Evolutionary conservation across 2,797 vertebrate genomes (phyloP).

Genomic region (Cyprinella venusta): DNA sequence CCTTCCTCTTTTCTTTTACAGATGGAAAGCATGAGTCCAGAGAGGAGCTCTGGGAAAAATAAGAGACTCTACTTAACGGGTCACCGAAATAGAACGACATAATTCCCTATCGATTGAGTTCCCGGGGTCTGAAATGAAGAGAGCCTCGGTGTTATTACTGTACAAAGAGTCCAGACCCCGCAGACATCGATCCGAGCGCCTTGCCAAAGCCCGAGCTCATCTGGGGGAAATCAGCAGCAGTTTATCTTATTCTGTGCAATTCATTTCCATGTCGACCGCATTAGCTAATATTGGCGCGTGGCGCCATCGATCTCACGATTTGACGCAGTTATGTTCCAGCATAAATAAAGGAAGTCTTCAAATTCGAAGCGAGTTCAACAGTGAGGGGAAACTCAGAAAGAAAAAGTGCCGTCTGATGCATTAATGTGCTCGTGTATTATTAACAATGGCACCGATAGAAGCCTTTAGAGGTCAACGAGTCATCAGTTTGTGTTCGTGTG

Average conservation of each 20-base stretch:
- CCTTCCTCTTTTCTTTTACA: neutral
- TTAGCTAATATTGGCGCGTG: slow-evolving; percentile 53
- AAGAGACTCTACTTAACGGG: slow-evolving; percentile 67
- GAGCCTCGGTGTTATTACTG: slow-evolving; percentile 60
- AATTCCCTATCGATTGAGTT: slow-evolving; percentile 78
- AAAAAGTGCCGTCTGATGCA: neutral
- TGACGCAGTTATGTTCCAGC: slow-evolving; percentile 42
- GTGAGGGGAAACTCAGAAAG: neutral
- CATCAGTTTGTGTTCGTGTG: no score
- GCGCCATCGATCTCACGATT: slow-evolving; percentile 34
- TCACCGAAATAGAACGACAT: slow-evolving; percentile 75
- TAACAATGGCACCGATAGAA: neutral
- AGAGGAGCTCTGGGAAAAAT: slow-evolving; percentile 63
- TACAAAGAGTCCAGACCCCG: slow-evolving; percentile 45
- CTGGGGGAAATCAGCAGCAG: slow-evolving; percentile 33
- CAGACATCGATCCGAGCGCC: slow-evolving; percentile 50
- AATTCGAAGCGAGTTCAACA: neutral
- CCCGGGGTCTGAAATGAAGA: slow-evolving; percentile 55
- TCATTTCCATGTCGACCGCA: slow-evolving; percentile 50
- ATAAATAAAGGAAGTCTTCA: slow-evolving; percentile 2
- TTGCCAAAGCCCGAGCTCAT: slow-evolving; percentile 52
- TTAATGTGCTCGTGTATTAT: slow-evolving; percentile 5
- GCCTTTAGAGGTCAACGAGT: no score
- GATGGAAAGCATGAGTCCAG: neutral
- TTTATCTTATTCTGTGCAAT: slow-evolving; percentile 54